phyloP scores from a whole-genome alignment of 37 sponge, comb jelly and placozoan genomes.

The Diacarnus erythraeanus region DNA sequence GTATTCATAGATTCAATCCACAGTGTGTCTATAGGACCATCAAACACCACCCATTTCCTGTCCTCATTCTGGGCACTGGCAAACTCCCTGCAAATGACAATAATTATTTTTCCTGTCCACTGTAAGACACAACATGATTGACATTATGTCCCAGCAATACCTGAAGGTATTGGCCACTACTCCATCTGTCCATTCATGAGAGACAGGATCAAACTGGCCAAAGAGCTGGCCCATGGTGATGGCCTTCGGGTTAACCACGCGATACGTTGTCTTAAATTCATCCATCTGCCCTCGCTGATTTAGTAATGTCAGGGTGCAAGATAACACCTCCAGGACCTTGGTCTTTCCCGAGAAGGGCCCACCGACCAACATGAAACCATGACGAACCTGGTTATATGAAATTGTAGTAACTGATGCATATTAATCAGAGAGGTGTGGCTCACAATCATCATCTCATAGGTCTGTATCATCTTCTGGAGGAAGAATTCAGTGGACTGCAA shows the following conservation, averaged over 20 bases:
- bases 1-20: conserved; percentile 99
- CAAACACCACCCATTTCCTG: conserved; percentile 98
- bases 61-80: conserved; percentile 94
- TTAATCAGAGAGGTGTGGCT: no score
- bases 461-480: conserved; percentile 96
- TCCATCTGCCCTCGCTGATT: conserved; percentile 86
- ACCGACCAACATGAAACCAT: conserved; percentile 92
- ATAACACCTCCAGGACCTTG: conserved; percentile 72
- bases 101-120: no score
- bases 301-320: conserved; percentile 85
- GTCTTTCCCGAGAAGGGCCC: conserved; percentile 72
- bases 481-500: conserved; percentile 92
- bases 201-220: conserved; percentile 99
- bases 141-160: not conserved
- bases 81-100: conserved; percentile 70
- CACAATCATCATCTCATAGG: conserved; percentile 99
- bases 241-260: conserved; percentile 96
- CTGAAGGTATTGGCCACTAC: conserved; percentile 96
- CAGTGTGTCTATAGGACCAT: conserved; percentile 97
- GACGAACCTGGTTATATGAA: conserved; percentile 34
- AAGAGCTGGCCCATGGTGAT: conserved; percentile 98
- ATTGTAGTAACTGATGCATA: not conserved
- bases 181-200: conserved; percentile 99
- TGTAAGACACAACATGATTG: not conserved
- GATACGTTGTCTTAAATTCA: conserved; percentile 73